These are phyloP conservation scores for Melanotaenia pygmaea DNA, from an alignment of 2,797 vertebrate species.

Conservation along the genomic window DNA sequence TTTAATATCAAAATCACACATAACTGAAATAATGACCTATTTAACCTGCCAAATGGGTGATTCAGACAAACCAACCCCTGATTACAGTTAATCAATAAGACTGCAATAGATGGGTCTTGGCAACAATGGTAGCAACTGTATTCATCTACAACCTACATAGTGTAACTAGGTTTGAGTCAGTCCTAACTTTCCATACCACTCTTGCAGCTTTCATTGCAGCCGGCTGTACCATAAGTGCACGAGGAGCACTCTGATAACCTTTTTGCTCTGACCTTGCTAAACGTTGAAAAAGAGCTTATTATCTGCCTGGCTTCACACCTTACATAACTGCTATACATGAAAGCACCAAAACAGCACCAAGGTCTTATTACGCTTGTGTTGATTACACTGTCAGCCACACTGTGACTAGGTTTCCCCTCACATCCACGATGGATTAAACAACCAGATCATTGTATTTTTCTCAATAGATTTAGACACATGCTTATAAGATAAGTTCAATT, in stretches of 20 bases:
- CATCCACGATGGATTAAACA: background rate
- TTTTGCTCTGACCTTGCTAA: slow-evolving; percentile 53
- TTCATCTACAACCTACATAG: too few relatives aligned
- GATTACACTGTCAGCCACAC: slow-evolving; percentile 2
- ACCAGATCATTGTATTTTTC: too few relatives aligned
- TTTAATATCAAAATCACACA: too few relatives aligned
- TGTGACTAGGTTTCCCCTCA: background rate
- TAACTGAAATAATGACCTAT: too few relatives aligned
- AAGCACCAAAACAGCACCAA: slow-evolving; percentile 7
- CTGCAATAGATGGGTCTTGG: too few relatives aligned
- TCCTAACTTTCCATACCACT: background rate
- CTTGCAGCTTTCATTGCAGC: background rate
- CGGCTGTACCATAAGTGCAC: background rate
- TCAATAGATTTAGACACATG: too few relatives aligned
- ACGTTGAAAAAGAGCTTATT: slow-evolving; percentile 45
- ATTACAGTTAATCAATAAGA: too few relatives aligned
- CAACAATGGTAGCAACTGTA: too few relatives aligned
- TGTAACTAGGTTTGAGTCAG: background rate
- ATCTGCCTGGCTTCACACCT: slow-evolving; percentile 30
- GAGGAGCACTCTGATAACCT: slow-evolving; percentile 50
- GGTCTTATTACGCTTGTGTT: slow-evolving; percentile 18
- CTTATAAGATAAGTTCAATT: too few relatives aligned
- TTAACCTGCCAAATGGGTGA: too few relatives aligned
- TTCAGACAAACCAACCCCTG: too few relatives aligned
- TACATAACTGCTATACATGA: slow-evolving; percentile 31